These are phyloP conservation scores for Aphyosemion australe DNA, from an alignment of 2,113 vertebrate species.

Conservation along the genomic window DNA sequence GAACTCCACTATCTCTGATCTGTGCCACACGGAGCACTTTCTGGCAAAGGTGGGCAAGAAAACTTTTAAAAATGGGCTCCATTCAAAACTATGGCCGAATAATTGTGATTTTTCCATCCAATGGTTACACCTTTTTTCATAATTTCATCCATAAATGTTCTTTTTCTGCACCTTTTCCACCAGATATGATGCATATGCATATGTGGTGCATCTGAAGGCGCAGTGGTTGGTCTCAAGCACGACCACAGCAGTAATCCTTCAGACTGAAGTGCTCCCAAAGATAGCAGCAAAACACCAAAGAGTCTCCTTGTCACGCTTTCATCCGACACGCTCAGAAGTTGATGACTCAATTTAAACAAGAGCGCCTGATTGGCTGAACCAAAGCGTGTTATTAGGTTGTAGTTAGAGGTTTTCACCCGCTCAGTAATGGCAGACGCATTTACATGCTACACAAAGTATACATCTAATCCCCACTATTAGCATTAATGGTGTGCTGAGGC, in stretches of 20 bases:
- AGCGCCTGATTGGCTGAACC: conserved; percentile 67
- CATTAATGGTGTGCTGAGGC: conserved; percentile 54
- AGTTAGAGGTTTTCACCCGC: conserved; percentile 64
- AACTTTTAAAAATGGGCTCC: conserved; percentile 46
- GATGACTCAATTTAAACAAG: conserved; percentile 75
- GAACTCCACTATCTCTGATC: conserved; percentile 50
- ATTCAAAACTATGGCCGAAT: conserved; percentile 28
- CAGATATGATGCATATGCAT: conserved; percentile 10
- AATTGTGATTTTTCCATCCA: not conserved
- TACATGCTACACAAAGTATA: conserved; percentile 72
- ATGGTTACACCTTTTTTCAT: too few relatives aligned
- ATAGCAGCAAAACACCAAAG: conserved; percentile 61
- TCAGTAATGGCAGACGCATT: conserved; percentile 67
- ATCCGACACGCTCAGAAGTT: conserved; percentile 61
- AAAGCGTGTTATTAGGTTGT: conserved; percentile 69
- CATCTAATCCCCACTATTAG: conserved; percentile 70
- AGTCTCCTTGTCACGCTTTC: conserved; percentile 63
- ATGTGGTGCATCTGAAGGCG: conserved; percentile 34
- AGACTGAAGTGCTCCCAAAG: conserved; percentile 66
- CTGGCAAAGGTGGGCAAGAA: conserved; percentile 66
- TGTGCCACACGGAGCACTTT: conserved; percentile 57
- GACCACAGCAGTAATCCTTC: conserved; percentile 58
- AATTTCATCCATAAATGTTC: not conserved
- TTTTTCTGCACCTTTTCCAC: conserved; percentile 10
- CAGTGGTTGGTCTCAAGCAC: conserved; percentile 53